Conservation (phyloP, 2,113 vertebrate species). For the Eurystomus gularis region DNA sequence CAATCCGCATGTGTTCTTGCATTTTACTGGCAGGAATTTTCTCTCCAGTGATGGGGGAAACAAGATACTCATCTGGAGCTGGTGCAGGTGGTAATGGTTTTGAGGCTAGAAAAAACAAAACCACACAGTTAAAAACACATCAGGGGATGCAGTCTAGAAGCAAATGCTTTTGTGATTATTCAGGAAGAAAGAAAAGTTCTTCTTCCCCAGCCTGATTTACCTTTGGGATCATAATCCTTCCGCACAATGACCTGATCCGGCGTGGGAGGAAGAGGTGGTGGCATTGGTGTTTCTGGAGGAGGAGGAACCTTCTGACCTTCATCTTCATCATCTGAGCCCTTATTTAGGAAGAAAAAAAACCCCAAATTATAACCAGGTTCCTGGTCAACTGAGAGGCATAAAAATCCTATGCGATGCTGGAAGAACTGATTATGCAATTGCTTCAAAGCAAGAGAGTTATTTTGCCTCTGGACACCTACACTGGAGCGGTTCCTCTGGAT, state of each 20-base stretch:
- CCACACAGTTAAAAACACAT: not conserved
- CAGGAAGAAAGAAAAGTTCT: not conserved
- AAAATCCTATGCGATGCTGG: not conserved
- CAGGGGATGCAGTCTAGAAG: not conserved
- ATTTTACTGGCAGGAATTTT: constrained; percentile 98
- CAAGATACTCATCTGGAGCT: constrained; percentile 90
- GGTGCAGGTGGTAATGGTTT: constrained; percentile 80
- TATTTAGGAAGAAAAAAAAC: not conserved
- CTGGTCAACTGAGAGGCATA: not conserved
- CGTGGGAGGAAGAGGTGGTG: constrained; percentile 93
- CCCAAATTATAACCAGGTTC: not conserved
- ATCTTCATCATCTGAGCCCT: constrained; percentile 98
- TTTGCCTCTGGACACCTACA: not conserved
- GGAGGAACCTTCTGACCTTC: constrained; percentile 90
- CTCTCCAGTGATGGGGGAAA: constrained; percentile 97
- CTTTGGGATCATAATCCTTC: constrained; percentile 98
- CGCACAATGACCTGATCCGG: constrained; percentile 98
- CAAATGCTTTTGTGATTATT: not conserved
- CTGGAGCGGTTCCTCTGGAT: not conserved
- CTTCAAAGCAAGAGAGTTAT: not conserved
- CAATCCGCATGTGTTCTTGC: constrained; percentile 99
- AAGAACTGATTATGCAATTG: not conserved
- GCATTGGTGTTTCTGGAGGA: constrained; percentile 94
- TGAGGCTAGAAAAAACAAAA: constrained; percentile 80
- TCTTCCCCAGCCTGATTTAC: constrained; percentile 57